Base-by-base conservation (phyloP, 1,140 invertebrate genomes). In the Bombyx mori region DNA sequence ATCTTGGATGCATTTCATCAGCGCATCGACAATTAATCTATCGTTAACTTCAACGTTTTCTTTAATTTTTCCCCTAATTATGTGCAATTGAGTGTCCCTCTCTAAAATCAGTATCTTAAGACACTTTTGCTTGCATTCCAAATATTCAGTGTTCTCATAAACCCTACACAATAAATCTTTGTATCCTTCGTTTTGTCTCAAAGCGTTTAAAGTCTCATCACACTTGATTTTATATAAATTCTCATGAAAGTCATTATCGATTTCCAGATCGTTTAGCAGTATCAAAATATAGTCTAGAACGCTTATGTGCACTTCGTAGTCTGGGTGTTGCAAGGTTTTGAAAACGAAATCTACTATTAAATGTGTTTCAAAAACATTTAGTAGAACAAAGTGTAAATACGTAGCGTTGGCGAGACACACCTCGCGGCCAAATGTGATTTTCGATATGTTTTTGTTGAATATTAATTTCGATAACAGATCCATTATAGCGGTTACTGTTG, bases 101-200 rank as follows among this genome's bases (percentile, higher is more conserved):
- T 74, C 66, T 22, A 82, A 54, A 43, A 68, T 62, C 6, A 86
- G 54, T 2, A 83, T 50, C 65, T 69, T 72, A 3, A 86, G 54
- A 7, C 71, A 64, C 60, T 82, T 82, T 42, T 82, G 77, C 35
- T 61, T 64, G 48, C 82, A 86, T 52, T 86, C 82, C 44, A 77
- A 58, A 56, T 83, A 86, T 57, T 68, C 65, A 35, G 8, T 22
- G 3, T 49, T 65, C 52, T 68, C 66, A 8, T 77, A 63, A 44
- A 77, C 55, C n/a, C 67, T 18, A 55, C 73, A 73, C 6, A 85
- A 55, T 7, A 55, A 48, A 42, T 57, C 43, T 42, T 70, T 60
- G 12, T 75, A 78, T 18, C 63, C 51, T 0, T 51, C 6, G 26
- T 69, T 54, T 8, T 57, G 57, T 54, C 45, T 63, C 6, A 82